Evolutionary conservation across 2,113 vertebrate genomes (phyloP).

Genomic region (Acanthisitta chloris): DNA sequence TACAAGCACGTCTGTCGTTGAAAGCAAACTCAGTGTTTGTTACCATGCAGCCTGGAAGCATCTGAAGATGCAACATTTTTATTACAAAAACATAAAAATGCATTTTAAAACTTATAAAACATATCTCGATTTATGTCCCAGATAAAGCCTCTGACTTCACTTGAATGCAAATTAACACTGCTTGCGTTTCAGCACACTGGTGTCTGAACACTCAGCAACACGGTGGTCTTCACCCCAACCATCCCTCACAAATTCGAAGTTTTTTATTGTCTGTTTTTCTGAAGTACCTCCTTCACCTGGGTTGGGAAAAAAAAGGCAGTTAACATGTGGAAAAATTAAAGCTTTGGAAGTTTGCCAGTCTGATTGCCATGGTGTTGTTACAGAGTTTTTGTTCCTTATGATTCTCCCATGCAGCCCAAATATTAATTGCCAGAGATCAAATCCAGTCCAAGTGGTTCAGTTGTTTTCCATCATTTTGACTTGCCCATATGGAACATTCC

Average conservation of each 20-base stretch:
- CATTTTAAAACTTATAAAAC: neutral
- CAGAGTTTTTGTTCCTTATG: neutral
- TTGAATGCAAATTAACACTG: neutral
- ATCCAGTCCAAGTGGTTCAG: neutral
- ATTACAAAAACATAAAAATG: neutral
- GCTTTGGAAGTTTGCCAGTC: conserved; percentile 24
- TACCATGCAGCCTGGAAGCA: neutral
- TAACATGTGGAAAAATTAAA: conserved; percentile 52
- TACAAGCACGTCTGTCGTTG: neutral
- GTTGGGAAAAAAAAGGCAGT: neutral
- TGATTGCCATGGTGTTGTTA: conserved; percentile 3
- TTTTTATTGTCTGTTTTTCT: neutral
- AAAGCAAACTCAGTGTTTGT: neutral
- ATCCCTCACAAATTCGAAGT: neutral
- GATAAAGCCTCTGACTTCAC: neutral
- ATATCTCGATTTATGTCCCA: neutral
- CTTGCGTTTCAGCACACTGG: neutral
- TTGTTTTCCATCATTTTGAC: conserved; percentile 45
- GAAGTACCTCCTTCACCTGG: conserved; percentile 16
- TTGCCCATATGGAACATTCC: conserved; percentile 2
- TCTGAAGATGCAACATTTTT: neutral
- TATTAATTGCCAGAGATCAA: conserved; percentile 39
- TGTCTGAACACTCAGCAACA: neutral
- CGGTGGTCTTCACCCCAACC: neutral
- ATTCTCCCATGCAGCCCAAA: conserved; percentile 24